Evolutionary conservation across 2,888 invertebrate genomes (phyloP).

Genomic region (Yponomeuta malinellus): DNA sequence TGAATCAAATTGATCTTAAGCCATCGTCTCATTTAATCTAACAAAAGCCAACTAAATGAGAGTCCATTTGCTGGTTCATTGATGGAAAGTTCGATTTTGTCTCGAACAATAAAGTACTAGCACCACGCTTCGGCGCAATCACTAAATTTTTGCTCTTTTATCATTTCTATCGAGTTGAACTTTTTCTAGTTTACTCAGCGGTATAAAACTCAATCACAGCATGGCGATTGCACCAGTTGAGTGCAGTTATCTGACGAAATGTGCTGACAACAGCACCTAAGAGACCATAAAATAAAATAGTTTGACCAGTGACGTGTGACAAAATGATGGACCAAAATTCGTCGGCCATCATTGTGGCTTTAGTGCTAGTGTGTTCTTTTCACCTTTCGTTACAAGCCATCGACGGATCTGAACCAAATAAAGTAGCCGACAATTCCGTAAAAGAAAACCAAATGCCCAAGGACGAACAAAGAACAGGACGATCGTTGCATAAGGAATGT

Average conservation of each 20-base stretch:
- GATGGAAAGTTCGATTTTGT: conserved; percentile 45
- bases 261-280: conserved; percentile 25
- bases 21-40: background rate
- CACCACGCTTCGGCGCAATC: conserved; percentile 24
- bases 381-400: conserved; percentile 39
- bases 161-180: conserved; percentile 17
- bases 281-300: conserved; percentile 17
- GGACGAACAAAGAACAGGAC: conserved; percentile 47
- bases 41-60: background rate
- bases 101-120: conserved; percentile 35
- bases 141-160: conserved; percentile 14
- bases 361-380: conserved; percentile 42
- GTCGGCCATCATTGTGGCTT: conserved; percentile 27
- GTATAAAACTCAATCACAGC: conserved; percentile 61
- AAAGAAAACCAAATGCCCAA: conserved; percentile 30
- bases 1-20: background rate
- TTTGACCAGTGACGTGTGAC: conserved; percentile 37
- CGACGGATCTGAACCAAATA: conserved; percentile 45
- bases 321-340: conserved; percentile 51
- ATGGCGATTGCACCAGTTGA: conserved; percentile 45
- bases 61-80: background rate
- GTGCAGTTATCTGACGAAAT: conserved; percentile 43
- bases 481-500: conserved; percentile 59
- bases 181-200: conserved; percentile 41
- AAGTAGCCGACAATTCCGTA: conserved; percentile 26